Conservation (phyloP, 2,113 vertebrate species). For the Cyanoramphus novaezelandiae region DNA sequence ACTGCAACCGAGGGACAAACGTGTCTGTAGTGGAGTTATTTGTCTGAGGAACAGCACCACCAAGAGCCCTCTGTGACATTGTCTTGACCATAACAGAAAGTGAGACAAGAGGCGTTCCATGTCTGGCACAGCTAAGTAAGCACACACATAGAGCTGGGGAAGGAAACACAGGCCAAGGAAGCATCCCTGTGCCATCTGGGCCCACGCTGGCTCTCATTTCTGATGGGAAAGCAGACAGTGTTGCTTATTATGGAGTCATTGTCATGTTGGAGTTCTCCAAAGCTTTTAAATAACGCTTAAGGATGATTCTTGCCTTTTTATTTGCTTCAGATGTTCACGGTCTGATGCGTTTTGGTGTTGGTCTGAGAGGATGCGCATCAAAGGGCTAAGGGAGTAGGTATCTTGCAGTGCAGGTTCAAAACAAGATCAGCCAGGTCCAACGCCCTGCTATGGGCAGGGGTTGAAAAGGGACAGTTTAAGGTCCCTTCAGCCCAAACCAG, state of each 20-base stretch:
- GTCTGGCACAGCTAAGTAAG: neutral
- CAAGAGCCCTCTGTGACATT: neutral
- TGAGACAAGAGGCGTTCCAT: neutral
- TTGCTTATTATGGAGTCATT: neutral
- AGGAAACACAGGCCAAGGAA: neutral
- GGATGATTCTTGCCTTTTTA: neutral
- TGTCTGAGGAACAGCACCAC: neutral
- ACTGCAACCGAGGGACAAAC: neutral
- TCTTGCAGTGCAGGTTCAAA: neutral
- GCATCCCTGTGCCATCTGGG: neutral
- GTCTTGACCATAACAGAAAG: neutral
- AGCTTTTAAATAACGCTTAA: neutral
- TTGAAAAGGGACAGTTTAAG: neutral
- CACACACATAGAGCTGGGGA: rapidly evolving
- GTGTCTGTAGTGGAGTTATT: neutral
- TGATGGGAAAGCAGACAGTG: neutral
- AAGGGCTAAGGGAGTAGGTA: neutral
- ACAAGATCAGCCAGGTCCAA: neutral
- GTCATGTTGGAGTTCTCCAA: neutral
- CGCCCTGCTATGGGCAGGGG: neutral
- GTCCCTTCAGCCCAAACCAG: neutral
- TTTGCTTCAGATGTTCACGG: neutral
- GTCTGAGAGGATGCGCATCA: neutral
- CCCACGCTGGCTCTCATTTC: neutral
- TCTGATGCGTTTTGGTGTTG: neutral